phyloP scores from a whole-genome alignment of 2,888 invertebrate species.

The Drosophila mettleri region DNA sequence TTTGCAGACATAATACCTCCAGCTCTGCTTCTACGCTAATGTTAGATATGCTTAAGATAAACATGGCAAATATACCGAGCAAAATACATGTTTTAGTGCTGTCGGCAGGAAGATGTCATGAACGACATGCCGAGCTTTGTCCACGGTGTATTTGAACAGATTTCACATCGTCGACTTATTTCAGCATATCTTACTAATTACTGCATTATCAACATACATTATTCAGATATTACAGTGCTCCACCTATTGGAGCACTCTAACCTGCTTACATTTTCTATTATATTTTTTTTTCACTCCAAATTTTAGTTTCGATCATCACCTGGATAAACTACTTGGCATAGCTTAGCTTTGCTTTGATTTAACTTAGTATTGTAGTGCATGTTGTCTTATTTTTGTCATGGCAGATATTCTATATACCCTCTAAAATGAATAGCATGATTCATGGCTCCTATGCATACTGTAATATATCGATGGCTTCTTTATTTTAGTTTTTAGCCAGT shows the following conservation, averaged over 20 bases:
- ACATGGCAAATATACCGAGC: not conserved
- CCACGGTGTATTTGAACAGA: too few species aligned
- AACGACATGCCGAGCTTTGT: too few species aligned
- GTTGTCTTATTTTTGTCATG: conserved; percentile 2
- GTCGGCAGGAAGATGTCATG: not conserved
- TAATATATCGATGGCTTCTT: conserved; percentile 25
- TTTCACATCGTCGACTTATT: too few species aligned
- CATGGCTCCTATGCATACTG: conserved; percentile 25
- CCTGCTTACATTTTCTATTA: not conserved
- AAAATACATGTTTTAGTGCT: not conserved
- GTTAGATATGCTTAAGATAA: not conserved
- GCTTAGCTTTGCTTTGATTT: not conserved
- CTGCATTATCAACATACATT: too few species aligned
- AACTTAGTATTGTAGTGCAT: conserved; percentile 16
- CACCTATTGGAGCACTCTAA: not conserved
- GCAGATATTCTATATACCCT: not conserved
- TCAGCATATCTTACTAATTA: too few species aligned
- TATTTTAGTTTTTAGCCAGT: conserved; percentile 18
- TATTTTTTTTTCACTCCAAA: not conserved
- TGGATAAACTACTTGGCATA: too few species aligned
- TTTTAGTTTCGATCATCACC: not conserved
- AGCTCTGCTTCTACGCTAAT: not conserved
- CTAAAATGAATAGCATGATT: conserved; percentile 40
- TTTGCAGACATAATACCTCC: not conserved
- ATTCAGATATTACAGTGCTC: too few species aligned